Evolutionary conservation across 2,888 invertebrate species (phyloP), one percentile per base, ranked within the genome.

Genomic region (Fragum sueziense): DNA sequence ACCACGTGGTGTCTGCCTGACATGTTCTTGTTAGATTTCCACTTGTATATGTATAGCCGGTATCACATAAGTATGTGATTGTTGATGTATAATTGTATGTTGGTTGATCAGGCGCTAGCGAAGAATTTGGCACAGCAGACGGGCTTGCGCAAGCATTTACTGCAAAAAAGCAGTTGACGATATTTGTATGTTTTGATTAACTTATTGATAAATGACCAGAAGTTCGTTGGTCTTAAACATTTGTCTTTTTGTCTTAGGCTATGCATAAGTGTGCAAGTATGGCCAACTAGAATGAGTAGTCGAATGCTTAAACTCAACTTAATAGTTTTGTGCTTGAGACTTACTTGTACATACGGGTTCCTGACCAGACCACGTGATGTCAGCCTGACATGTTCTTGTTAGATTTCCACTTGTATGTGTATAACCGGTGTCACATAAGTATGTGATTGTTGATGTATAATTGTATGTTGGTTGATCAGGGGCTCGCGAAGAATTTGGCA

Each of bases 21-120:
- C 82, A 82, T 20, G 77, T 77, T 31, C 82, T 61, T 7, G 4
- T 62, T 3, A 72, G 37, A 65, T 79, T 70, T 14, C 82, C 82
- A 67, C 69, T 51, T n/a, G 76, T 52, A 27, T 68, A 70, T 31
- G 69, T n/a, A 51, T 76, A 79, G 4, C 79, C 79, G 3, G 34
- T 25, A 31, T 54, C 69, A 69, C 79, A 82, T 4, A 33, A 51
- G 52, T 82, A 82, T 14, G 77, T 77, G 1, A 82, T 78, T 11
- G 27, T 25, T 17, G 67, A 62, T 54, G 47, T 71, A 59, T 79
- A 79, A 29, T 65, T 37, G 41, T 68, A 68, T 22, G 59, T n/a
- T 29, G 69, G 34, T 62, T 59, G 68, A 11, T 17, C 20, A 17
- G 79, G 74, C 22, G 62, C 33, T 3, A 68, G 22, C 2, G 74